phyloP scores from a whole-genome alignment of 1,140 invertebrate species.

The Xylocopa sonorina region DNA sequence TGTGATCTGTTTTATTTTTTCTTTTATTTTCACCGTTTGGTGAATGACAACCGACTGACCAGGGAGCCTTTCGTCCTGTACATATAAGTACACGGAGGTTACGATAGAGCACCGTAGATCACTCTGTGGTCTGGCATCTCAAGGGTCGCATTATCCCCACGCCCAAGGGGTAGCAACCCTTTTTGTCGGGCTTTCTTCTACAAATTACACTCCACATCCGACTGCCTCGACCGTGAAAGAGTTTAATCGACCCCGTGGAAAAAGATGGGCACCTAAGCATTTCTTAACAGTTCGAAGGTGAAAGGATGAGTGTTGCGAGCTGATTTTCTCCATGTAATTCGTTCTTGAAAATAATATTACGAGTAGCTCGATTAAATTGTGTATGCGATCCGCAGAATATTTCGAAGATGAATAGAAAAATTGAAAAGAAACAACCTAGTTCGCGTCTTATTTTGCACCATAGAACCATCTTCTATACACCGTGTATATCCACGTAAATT shows the following conservation, averaged over 20 bases:
- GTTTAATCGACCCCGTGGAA: slow-evolving; percentile 75
- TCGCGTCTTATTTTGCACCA: no score
- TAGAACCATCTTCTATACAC: no score
- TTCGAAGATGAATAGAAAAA: no score
- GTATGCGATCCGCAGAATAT: no score
- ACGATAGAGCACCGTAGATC: slow-evolving; percentile 76
- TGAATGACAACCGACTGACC: slow-evolving; percentile 43
- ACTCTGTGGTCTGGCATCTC: slow-evolving; percentile 78
- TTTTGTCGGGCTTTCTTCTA: slow-evolving; percentile 77
- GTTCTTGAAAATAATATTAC: no score
- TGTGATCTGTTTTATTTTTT: slow-evolving; percentile 28
- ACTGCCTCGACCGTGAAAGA: slow-evolving; percentile 68
- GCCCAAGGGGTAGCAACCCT: slow-evolving; percentile 70
- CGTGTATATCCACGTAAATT: no score
- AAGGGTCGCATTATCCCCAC: slow-evolving; percentile 78
- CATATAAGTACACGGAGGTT: slow-evolving; percentile 73
- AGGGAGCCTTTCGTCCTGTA: slow-evolving; percentile 38
- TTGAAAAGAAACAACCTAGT: no score
- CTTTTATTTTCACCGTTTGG: not conserved
- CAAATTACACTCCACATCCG: slow-evolving; percentile 74
- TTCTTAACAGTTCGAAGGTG: slow-evolving; percentile 45
- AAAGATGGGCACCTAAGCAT: slow-evolving; percentile 67
- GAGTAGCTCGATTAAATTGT: no score
- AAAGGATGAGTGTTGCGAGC: slow-evolving; percentile 7
- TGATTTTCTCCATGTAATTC: not conserved